A percentile compares a stretch with the other conserved stretches of the same genome.
phyloP scores from a whole-genome alignment of 2,888 invertebrate genomes.

The Cantharis nigra region DNA sequence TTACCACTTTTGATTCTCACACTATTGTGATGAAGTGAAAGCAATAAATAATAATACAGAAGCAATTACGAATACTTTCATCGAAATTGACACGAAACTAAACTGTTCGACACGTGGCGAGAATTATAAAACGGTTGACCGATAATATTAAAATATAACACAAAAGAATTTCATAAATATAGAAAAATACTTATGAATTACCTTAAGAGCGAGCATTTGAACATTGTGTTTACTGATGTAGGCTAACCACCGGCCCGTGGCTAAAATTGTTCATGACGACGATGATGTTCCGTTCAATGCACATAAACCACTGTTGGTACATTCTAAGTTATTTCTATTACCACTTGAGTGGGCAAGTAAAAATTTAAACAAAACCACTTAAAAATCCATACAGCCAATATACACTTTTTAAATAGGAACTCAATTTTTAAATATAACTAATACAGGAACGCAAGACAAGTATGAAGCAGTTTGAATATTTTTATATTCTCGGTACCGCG shows the following conservation, averaged over 20 bases:
- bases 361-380: conserved; percentile 18
- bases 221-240: not conserved
- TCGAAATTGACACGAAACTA: not conserved
- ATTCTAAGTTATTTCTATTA: conserved; percentile 17
- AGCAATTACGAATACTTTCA: not conserved
- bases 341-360: conserved; percentile 16
- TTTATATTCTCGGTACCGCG: not conserved
- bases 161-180: not conserved
- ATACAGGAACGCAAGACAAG: not conserved
- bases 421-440: not conserved
- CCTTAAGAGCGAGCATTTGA: not conserved
- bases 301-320: not conserved
- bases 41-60: not conserved
- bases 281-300: conserved; percentile 9
- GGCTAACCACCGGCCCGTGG: not conserved
- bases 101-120: not conserved
- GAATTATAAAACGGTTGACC: not conserved
- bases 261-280: conserved; percentile 1
- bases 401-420: not conserved
- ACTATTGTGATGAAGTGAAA: not conserved
- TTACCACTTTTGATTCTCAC: not conserved
- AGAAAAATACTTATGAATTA: not conserved
- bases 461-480: not conserved
- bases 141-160: not conserved
- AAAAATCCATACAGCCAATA: not conserved